Percentiles rank a stretch among this genome's conserved stretches.
These are phyloP conservation scores for Megaceryle alcyon DNA, from an alignment of 2,797 vertebrate genomes.

Conservation along the genomic window DNA sequence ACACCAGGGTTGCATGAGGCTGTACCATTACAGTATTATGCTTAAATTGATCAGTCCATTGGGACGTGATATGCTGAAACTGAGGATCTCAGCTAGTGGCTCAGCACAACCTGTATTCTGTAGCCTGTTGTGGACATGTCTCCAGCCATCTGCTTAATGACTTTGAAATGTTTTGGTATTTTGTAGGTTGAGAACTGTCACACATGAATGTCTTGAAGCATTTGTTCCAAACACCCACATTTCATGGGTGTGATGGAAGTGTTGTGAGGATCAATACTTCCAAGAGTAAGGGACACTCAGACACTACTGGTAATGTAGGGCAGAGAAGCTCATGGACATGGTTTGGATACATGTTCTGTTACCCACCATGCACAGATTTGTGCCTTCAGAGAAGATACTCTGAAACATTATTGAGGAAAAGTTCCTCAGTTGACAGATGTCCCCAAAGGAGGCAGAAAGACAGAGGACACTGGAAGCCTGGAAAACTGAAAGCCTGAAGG, in stretches of 20 bases:
- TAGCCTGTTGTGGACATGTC: neutral
- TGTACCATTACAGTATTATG: neutral
- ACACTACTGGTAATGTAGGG: neutral
- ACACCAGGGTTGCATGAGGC: accelerated
- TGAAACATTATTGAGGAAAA: neutral
- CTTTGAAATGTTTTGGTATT: constrained; percentile 11
- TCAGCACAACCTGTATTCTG: neutral
- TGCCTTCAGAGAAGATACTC: neutral
- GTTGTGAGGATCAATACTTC: neutral
- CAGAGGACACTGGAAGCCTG: neutral
- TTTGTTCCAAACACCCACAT: constrained; percentile 17
- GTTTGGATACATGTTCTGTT: neutral
- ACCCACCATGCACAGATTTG: accelerated
- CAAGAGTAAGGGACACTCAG: neutral
- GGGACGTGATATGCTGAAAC: neutral
- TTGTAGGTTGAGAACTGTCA: constrained; percentile 29
- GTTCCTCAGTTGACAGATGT: neutral
- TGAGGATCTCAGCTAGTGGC: neutral
- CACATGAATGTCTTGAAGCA: neutral
- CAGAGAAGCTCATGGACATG: neutral
- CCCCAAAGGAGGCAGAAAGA: neutral
- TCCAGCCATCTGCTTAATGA: constrained; percentile 20
- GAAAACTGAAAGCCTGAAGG: neutral
- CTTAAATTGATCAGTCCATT: neutral
- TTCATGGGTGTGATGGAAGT: neutral